Evolutionary conservation across 2,888 invertebrate genomes (phyloP), one percentile per base, ranked within the genome.

Genomic region (Siphlonurus alternatus): DNA sequence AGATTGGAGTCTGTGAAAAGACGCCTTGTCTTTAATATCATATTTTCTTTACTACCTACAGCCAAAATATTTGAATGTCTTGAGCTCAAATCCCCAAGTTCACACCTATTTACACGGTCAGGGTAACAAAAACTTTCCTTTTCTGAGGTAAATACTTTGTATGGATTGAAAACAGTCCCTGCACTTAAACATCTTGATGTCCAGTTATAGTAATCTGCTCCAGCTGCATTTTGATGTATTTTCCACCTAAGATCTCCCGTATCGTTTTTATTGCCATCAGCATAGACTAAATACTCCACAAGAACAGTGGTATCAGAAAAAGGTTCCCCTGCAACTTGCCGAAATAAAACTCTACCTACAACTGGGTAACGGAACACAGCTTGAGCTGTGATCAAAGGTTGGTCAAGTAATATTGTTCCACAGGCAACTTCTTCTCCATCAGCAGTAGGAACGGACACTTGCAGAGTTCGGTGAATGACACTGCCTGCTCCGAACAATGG

Each of bases 171-270:
- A n/a, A 84, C 78, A 0, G 72, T 73, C 2, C 90, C 93, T 0
- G 90, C 83, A 69, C 90, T 90, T 10, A 90, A 76, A 73, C 94
- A 93, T 53, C 94, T 78, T 59, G 81, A 85, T 25, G 88, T 87
- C 94, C 93, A 94, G 75, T 92, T 90, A 74, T 93, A 93, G 76
- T 87, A 94, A 76, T 95, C 95, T 66, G 82, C 83, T 20, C 90
- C 92, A 0, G 93, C 89, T 0, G 88, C 80, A 68, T 81, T 77
- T 65, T 84, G 85, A 73, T 93, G 90, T 20, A 95, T 80, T 15
- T 88, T 87, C 93, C 94, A 95, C 67, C 89, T 77, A 69, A 78
- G 79, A 38, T 73, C 72, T 2, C 68, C 66, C 1, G 78, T 77
- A 54, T 72, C 72, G 67, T 73, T 73, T 67, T 69, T 69, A 54